Conservation (phyloP, 2,797 vertebrate genomes). For the Propithecus deckenii region DNA sequence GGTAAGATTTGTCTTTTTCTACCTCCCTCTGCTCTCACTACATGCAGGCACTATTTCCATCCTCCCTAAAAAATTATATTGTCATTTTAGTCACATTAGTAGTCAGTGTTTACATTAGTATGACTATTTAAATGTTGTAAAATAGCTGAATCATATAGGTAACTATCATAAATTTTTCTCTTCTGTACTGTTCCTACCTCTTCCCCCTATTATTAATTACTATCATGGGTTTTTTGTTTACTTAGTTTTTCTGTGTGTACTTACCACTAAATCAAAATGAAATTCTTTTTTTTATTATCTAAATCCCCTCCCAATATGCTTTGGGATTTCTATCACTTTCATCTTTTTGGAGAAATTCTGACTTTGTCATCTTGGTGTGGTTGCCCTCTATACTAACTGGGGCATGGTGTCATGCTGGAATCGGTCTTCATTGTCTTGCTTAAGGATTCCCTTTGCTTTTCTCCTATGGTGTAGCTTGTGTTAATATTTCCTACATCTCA, state of each 20-base stretch:
- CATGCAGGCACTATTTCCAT: not conserved
- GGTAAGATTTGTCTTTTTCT: conserved; percentile 1
- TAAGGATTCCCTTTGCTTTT: conserved; percentile 33
- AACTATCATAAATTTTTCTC: not conserved
- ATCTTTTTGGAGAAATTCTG: not conserved
- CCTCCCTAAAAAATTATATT: not conserved
- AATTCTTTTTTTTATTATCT: not conserved
- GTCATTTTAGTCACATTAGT: not conserved
- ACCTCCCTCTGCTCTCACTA: not conserved
- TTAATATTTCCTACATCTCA: not conserved
- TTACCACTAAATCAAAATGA: conserved; percentile 2
- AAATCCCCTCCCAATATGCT: not conserved
- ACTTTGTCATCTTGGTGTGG: not conserved
- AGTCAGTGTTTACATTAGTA: not conserved
- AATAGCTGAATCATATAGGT: not conserved
- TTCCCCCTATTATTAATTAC: not conserved
- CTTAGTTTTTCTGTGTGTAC: conserved; percentile 11
- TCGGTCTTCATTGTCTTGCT: not conserved
- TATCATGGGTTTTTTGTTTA: not conserved
- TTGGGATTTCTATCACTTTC: not conserved
- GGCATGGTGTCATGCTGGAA: not conserved
- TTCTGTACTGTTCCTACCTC: not conserved
- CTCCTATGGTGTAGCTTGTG: not conserved
- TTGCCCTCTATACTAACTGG: not conserved
- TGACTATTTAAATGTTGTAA: not conserved